Evolutionary conservation across 92 coral and sea anemone genomes (phyloP), one percentile per base, ranked within the genome.

Genomic region (Pocillopora meandrina): DNA sequence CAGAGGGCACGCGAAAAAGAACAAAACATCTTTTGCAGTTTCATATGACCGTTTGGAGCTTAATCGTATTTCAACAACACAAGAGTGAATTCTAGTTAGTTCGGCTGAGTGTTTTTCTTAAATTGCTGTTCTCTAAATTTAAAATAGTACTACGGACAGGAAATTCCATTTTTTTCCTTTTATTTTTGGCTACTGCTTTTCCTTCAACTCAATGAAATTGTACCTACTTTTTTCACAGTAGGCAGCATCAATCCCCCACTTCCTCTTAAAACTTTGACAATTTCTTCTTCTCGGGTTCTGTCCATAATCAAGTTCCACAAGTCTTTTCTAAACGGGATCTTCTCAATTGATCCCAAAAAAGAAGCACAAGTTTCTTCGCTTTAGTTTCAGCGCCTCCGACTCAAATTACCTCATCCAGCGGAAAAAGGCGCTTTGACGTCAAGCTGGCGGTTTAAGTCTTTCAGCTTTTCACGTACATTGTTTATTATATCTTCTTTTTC

Each of bases 361-460:
- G 49, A n/a, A 69, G 65, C 61, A 23, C 12, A 66, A 67, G 65
- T 52, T 14, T 42, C 4, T 78, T 42, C 72, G 60, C 73, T 26
- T 49, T 9, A 34, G 52, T 79, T 79, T 79, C 74, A 47, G 72
- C 73, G 31, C 64, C 83, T 31, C 42, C 12, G 33, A 61, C 31
- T 9, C 18, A 64, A 16, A 65, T 15, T 66, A 35, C 14, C 56
- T 21, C 72, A 34, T 36, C 15, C 10, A 52, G 36, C 34, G 33
- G 68, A 55, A 59, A 64, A 80, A 0, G 75, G 55, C 82, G 58
- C 52, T 80, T 9, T 67, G 74, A 35, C 78, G 78, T 82, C 78
- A 59, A 18, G 59, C 14, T 63, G 75, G 69, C 47, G 21, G 47
- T 20, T 36, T 59, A 23, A 72, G 10, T 61, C 12, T 16, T 20